Base-by-base conservation (phyloP, 1,140 invertebrate species). In the Hyphantria cunea region DNA sequence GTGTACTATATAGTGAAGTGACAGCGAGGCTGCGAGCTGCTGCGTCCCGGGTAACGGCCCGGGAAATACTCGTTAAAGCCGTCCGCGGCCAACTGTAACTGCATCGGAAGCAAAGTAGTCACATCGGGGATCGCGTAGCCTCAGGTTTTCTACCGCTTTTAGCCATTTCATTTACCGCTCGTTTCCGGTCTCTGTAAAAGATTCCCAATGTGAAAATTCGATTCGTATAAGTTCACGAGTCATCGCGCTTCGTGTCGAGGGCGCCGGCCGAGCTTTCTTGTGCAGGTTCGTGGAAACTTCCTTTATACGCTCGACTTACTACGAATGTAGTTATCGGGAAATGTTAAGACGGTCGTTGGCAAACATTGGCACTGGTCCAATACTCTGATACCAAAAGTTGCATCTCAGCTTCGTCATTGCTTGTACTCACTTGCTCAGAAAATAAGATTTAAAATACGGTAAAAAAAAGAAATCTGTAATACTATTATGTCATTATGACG, bases 71-170 rank as follows among this genome's bases (percentile, higher is more conserved):
- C 73, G 79, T 83, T 82, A 77, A 74, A 71, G 62, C 64, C 66
- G 72, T 74, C 75, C 63, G 76, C 75, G 78, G 63, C 74, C 70
- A 67, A 76, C 78, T 71, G 76, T 78, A 74, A 79, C 75, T 82
- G 79, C 79, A 81, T 74, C 74, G 74, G 78, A 79, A 77, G 76
- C 72, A 68, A 78, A 74, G 51, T 70, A 80, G 73, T 80, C 77
- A 81, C 68, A 73, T 76, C 54, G 64, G 55, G 78, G 68, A 69
- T 70, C 56, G 67, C 66, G 66, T 63, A 59, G 39, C 66, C 64
- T 56, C 48, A 42, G 39, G 73, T 74, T 71, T 71, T 74, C 68
- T 69, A 60, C 65, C 66, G 50, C 51, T 68, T 81, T 78, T 73
- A 76, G 65, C 53, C 58, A 72, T 79, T 71, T 64, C 60, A 69